Evolutionary conservation across 2,888 invertebrate genomes (phyloP).

Genomic region (Strigamia transsilvanica): DNA sequence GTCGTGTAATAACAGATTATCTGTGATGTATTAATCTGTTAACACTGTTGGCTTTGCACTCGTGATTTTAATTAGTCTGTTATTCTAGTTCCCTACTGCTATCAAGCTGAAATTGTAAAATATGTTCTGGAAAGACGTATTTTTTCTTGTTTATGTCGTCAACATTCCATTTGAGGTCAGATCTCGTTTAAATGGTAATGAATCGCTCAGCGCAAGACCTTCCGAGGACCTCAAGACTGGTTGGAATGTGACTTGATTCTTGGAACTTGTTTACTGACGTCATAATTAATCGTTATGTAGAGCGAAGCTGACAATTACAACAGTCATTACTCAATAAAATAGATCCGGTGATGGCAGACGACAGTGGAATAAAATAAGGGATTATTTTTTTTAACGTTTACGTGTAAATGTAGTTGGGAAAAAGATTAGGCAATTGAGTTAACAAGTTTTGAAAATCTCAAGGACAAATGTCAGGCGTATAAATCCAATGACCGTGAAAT

Average conservation of each 20-base stretch:
- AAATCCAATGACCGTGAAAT: slow-evolving; percentile 17
- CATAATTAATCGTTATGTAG: neutral
- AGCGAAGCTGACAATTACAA: neutral
- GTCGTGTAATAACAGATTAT: too few species aligned
- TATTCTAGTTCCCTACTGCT: neutral
- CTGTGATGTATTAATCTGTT: too few species aligned
- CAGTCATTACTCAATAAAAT: neutral
- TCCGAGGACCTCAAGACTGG: neutral
- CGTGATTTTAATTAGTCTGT: too few species aligned
- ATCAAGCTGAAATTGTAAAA: neutral
- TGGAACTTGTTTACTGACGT: neutral
- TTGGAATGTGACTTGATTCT: neutral
- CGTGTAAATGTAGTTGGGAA: neutral
- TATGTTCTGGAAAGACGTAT: neutral
- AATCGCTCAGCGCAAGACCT: neutral
- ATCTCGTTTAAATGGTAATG: slow-evolving; percentile 32
- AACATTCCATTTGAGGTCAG: slow-evolving; percentile 38
- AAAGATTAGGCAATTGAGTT: slow-evolving; percentile 10
- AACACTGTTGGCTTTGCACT: too few species aligned
- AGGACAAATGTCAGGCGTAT: neutral
- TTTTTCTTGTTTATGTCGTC: neutral
- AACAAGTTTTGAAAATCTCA: slow-evolving; percentile 18
- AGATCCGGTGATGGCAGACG: neutral
- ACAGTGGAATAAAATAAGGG: neutral
- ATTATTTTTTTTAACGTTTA: neutral